Percentiles rank a stretch among this genome's conserved stretches.
phyloP scores from a whole-genome alignment of 2,797 vertebrate species.

The Chrosomus eos region DNA sequence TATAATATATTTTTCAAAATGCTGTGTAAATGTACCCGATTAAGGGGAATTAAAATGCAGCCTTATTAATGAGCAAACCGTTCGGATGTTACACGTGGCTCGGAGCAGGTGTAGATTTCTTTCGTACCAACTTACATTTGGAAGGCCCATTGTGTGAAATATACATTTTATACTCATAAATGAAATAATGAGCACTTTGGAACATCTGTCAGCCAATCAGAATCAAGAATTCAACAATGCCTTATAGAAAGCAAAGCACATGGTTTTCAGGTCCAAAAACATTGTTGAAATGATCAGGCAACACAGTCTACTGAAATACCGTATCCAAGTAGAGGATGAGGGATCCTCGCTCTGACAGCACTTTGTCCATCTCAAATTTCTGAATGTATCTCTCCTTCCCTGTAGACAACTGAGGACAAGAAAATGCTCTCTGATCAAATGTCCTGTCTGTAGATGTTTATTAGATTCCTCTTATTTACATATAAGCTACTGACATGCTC shows the following conservation, averaged over 20 bases:
- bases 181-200: not conserved
- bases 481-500: not conserved
- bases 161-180: too few species aligned
- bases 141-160: not conserved
- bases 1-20: too few species aligned
- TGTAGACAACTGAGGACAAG: constrained; percentile 68
- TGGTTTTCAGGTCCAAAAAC: too few species aligned
- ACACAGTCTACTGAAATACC: constrained; percentile 64
- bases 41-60: too few species aligned
- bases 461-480: not conserved
- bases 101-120: too few species aligned
- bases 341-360: constrained; percentile 78
- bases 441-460: not conserved
- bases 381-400: constrained; percentile 76
- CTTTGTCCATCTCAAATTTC: constrained; percentile 77
- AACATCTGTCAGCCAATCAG: not conserved
- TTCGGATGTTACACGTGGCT: too few species aligned
- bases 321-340: constrained; percentile 86
- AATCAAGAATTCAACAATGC: not conserved
- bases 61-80: too few species aligned
- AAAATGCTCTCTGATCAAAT: not conserved
- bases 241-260: not conserved
- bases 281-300: not conserved
- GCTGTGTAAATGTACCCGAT: too few species aligned
- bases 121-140: too few species aligned